phyloP scores from a whole-genome alignment of 2,888 invertebrate species.

The Exocentrus adspersus region DNA sequence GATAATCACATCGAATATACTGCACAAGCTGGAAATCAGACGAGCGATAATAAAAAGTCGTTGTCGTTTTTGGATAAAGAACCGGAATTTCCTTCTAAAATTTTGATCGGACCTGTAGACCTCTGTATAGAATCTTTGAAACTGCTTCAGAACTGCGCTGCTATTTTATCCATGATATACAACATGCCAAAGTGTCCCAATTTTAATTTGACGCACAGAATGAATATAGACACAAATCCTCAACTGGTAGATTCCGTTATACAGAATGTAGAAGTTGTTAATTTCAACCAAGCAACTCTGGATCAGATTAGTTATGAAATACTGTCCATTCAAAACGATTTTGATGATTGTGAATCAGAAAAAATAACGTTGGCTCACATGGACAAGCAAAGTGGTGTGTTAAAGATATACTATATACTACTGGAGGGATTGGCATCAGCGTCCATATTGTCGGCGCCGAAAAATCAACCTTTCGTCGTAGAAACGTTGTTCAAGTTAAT shows the following conservation, averaged over 20 bases:
- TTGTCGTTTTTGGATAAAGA: constrained; percentile 54
- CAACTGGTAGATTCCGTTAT: constrained; percentile 88
- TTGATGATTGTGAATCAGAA: constrained; percentile 63
- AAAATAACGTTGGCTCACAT: constrained; percentile 71
- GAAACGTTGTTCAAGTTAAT: constrained; percentile 88
- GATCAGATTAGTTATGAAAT: constrained; percentile 74
- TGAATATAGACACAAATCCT: constrained; percentile 80
- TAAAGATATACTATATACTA: constrained; percentile 90
- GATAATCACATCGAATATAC: constrained; percentile 36
- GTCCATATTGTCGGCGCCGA: constrained; percentile 80
- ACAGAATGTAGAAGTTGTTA: constrained; percentile 68
- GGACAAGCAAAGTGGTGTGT: constrained; percentile 83
- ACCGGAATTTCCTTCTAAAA: constrained; percentile 52
- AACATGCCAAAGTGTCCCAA: constrained; percentile 94
- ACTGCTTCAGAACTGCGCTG: constrained; percentile 86
- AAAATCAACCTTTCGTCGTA: constrained; percentile 84
- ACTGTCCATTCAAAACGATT: constrained; percentile 66
- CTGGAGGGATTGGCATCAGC: constrained; percentile 87
- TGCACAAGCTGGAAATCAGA: constrained; percentile 45
- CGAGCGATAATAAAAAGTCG: constrained; percentile 44
- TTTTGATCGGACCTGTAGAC: constrained; percentile 62
- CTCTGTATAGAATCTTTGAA: constrained; percentile 83
- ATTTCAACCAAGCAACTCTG: constrained; percentile 73
- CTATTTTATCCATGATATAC: constrained; percentile 91
- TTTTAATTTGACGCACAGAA: constrained; percentile 88